Base-by-base conservation (phyloP, 2,888 invertebrate species). In the Drosophila putrida region DNA sequence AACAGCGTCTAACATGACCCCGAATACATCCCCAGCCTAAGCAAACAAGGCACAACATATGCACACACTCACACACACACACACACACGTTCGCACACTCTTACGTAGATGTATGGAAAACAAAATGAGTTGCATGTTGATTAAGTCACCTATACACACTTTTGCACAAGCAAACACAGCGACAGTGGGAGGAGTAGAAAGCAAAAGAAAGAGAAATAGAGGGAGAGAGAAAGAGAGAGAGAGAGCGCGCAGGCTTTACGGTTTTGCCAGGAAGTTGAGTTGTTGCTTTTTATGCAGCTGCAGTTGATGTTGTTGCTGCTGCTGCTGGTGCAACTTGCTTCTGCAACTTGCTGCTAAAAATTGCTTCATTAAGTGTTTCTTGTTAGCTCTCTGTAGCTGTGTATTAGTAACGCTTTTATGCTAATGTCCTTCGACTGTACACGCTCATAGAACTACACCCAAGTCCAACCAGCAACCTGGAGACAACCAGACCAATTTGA, bases 361-460 rank as follows among this genome's bases (percentile, higher is more conserved):
- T 86, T 78, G 85, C 85, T 86, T 86, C 85, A 90, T 86, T 86
- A 86, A 86, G 89, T 90, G 89, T 83, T 86, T 88, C 85, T 85
- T 85, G 85, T 85, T 89, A 75, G 71, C 71, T 71, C 68, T 69
- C 68, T 65, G 54, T 69, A 50, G 81, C 72, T 78, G 78, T 87
- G 88, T 88, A 82, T 89, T 89, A 88, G 77, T 75, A 76, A 76
- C 80, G 88, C 84, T 86, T 89, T 85, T 88, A 85, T 85, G 88
- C 86, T 85, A 89, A 84, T 84, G 83, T 82, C 88, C 89, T 84
- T 87, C 89, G 75, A 84, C 62, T 76, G 50, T 55, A 65, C 54
- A 65, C 54, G 44, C 41, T 31, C 28, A 59, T 25, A 46, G 39
- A 60, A 59, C 43, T 36, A 39, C 10, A 47, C 43, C 54, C 61